These are phyloP conservation scores for Odontesthes bonariensis DNA, from an alignment of 2,113 vertebrate species.

Conservation along the genomic window DNA sequence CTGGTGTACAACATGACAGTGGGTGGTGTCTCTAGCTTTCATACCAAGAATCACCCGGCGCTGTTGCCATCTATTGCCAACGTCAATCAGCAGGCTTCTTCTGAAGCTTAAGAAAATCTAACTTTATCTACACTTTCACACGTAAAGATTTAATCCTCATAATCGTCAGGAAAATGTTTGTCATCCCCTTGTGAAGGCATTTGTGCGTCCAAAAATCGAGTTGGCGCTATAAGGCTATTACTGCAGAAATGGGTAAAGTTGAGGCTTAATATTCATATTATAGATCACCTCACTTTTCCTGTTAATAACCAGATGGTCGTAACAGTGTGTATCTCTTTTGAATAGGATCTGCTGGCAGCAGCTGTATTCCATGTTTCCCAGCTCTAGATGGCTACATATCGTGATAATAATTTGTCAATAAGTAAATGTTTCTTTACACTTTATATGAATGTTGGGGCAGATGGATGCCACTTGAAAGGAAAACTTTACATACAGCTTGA, in stretches of 20 bases:
- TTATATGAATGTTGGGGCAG: constrained; percentile 39
- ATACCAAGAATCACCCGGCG: constrained; percentile 61
- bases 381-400: constrained; percentile 62
- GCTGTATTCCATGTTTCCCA: constrained; percentile 61
- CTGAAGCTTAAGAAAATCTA: constrained; percentile 19
- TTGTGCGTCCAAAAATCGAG: too few relatives aligned
- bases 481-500: constrained; percentile 77
- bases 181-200: background rate
- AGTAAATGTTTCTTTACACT: constrained; percentile 51
- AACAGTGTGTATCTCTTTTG: constrained; percentile 65
- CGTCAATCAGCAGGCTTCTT: constrained; percentile 68
- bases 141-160: background rate
- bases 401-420: constrained; percentile 60
- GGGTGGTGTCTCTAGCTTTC: constrained; percentile 80
- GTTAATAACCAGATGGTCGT: constrained; percentile 70
- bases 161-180: background rate
- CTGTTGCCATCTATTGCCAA: constrained; percentile 64
- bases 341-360: constrained; percentile 71
- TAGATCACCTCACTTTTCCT: constrained; percentile 54
- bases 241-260: background rate
- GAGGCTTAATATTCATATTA: constrained; percentile 39
- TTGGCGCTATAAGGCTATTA: too few relatives aligned
- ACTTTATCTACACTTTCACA: background rate
- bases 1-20: constrained; percentile 86
- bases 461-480: constrained; percentile 68